Conservation (phyloP, 2,797 vertebrate genomes). For the Dendrocincla tyrannina region DNA sequence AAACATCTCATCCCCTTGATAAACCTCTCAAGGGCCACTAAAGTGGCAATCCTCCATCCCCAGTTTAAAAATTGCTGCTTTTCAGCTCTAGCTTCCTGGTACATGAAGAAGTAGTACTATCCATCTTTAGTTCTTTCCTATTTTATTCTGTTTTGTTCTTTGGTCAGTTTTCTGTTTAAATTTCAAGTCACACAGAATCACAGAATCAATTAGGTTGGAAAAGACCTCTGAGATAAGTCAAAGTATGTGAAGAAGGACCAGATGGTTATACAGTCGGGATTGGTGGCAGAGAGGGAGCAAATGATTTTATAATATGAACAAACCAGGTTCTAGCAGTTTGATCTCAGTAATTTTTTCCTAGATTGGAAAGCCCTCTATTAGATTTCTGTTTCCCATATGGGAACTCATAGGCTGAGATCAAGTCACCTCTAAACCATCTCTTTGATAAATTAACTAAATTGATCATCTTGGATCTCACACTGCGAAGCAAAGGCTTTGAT, state of each 20-base stretch:
- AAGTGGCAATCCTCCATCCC: background rate
- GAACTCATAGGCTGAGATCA: background rate
- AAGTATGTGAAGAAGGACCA: background rate
- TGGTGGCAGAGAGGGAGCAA: background rate
- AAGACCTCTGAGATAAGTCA: background rate
- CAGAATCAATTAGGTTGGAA: too few relatives aligned
- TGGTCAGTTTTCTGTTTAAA: background rate
- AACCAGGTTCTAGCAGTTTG: background rate
- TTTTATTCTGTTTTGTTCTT: background rate
- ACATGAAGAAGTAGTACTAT: background rate
- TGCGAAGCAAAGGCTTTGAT: slow-evolving; percentile 24
- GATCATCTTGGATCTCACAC: slow-evolving; percentile 11
- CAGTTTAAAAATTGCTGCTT: background rate
- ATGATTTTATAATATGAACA: background rate
- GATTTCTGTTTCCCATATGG: slow-evolving; percentile 6
- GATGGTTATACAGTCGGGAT: background rate
- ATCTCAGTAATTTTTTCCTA: background rate
- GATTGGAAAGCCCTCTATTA: background rate
- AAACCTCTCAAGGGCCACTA: background rate
- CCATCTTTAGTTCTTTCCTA: background rate
- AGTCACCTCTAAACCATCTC: background rate
- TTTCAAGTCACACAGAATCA: background rate
- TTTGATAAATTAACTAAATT: slow-evolving; percentile 36
- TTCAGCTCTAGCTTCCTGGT: background rate
- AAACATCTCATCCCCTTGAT: background rate